Base-by-base conservation (phyloP, 1,140 invertebrate species). In the Brachionus asplanchnoidis region DNA sequence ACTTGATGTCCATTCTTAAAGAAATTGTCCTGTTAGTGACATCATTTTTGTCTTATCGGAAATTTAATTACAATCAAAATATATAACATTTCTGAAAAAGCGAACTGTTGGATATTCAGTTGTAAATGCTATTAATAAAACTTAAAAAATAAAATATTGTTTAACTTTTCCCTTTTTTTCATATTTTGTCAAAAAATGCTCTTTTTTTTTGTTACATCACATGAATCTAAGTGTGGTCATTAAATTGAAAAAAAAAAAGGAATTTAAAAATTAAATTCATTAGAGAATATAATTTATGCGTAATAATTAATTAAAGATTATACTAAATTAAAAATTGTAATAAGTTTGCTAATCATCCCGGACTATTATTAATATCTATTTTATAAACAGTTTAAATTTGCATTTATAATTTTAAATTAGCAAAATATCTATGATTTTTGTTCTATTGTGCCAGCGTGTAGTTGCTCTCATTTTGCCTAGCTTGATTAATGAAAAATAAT, bases 391-490 rank as follows among this genome's bases (percentile, higher is more conserved):
- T 32, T 40, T 8, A 68, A 68, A 68, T 68, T 68, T 68, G 66
- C 66, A 68, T 68, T 68, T 68, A 68, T 68, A 68, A 68, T 68
- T 68, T 68, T 1, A 68, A 68, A 68, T 68, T 68, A 68, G 26
- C 32, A 68, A 68, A 68, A 32, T 40, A 32, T 68, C 66, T 36
- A 14, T 14, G n/a, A 17, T 60, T 60, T 68, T 26, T n/a, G 28
- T 26, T 26, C 32, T 68, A 20, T 20, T 7, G 53, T 3, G 14
- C 17, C 7, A 20, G 17, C 8, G n/a, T 60, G n/a, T 60, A 8
- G 17, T 23, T 56, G 53, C 20, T 60, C 53, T 23, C 53, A 9
- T 60, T 60, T 60, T 60, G 9, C 44, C 17, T 60, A 23, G 17
- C 17, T 60, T 60, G 53, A 60, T 60, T 60, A 60, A 60, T 60